Base-by-base conservation (phyloP, 2,888 invertebrate genomes). In the Andrena fulva region DNA sequence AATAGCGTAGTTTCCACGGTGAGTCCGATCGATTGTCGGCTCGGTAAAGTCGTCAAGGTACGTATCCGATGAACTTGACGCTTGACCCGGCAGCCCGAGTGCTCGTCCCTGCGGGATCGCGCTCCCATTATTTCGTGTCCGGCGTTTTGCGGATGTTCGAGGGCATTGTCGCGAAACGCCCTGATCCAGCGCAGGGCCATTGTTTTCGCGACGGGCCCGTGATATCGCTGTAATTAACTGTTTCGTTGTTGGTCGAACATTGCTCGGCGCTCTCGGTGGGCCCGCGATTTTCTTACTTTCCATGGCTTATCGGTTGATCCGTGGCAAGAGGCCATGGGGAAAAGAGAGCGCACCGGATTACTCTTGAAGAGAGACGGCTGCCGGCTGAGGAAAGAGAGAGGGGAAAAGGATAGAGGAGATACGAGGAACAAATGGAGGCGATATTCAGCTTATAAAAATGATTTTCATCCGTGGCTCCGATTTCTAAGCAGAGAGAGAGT, bases 201-300 rank as follows among this genome's bases (percentile, higher is more conserved):
- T 92, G 92, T 91, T 91, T 91, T 89, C 91, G 80, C 80, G 84
- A 87, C 88, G 85, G 75, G 81, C 74, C 84, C 87, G 87, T 87
- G 89, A 89, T 91, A 90, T 88, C 89, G 85, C 85, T 84, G 87
- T 91, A 91, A 91, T 91, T 91, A 91, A 92, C 91, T 89, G 89
- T 85, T 86, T 85, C 85, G 80, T 63, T 84, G 85, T 81, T 87
- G 89, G 90, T 91, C 91, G 89, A 90, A 86, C 87, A 81, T 73
- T 84, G 69, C 59, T 48, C 69, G 75, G 68, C 77, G 68, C 78
- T 27, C 86, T 84, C 77, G 8, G 42, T 0, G 52, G 42, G 80
- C 78, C 70, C 80, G 73, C 70, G 68, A 83, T 76, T 81, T 78
- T 60, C 70, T 59, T 60, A 70, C 62, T 71, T 80, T 81, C 74